Evolutionary conservation across 2,888 invertebrate species (phyloP), one percentile per base, ranked within the genome.

Genomic region (Meteorus colon): DNA sequence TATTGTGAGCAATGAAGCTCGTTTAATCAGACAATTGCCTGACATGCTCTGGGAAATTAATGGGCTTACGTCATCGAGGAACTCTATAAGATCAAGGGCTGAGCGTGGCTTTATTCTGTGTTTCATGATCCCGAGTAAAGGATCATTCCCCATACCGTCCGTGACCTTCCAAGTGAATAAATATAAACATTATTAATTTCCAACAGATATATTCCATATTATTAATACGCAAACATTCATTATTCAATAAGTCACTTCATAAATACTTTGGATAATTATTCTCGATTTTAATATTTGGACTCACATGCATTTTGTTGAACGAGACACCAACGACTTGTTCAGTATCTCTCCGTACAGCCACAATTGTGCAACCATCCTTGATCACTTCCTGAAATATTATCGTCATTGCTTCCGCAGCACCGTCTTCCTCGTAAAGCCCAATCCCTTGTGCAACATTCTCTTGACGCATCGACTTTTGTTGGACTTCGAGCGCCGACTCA

Each of bases 251-350:
- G 68, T n/a, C 34, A 8, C 10, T 31, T 19, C 60, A 10, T 34
- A 14, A 69, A 27, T 69, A 45, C 19, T n/a, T 69, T 55, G 29
- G 41, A 73, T 62, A 16, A 19, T 59, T 6, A 27, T 55, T 66
- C 2, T 34, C 10, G 24, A 24, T 55, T n/a, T 19, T 55, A 4
- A 55, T 19, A 4, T 55, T 19, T 5, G 2, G 34, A 81, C 77
- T 84, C 86, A 93, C 94, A 90, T 94, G 94, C 77, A 95, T 86
- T 89, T 94, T 95, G 88, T 95, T 95, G 84, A 95, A 93, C 1
- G 92, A 87, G 4, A 91, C 93, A 0, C 92, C 92, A 6, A 90
- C 92, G 0, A 94, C 91, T 83, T 91, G 90, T 0, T 91, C 91
- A 1, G 90, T 92, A 2, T 87, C 86, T 6, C 89, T 90, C 77